These are phyloP conservation scores for Mandrillus leucophaeus DNA, from an alignment of 2,113 vertebrate genomes.

Conservation along the genomic window DNA sequence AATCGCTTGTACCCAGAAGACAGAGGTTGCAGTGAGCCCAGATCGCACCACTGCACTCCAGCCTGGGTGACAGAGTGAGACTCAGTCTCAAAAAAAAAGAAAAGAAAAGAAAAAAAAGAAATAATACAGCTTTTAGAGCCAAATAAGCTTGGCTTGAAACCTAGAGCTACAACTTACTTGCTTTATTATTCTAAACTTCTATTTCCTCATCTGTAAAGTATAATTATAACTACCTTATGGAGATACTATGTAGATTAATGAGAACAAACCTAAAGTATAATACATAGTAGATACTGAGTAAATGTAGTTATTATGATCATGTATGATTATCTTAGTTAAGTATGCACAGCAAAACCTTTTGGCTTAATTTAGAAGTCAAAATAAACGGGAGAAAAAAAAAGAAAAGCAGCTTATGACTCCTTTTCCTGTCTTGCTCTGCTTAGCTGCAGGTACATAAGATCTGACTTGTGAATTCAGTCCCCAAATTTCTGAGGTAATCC, in stretches of 20 bases:
- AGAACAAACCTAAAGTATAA: not conserved
- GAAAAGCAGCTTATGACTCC: not conserved
- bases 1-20: too few relatives aligned
- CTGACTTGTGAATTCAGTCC: not conserved
- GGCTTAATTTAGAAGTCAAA: conserved; percentile 13
- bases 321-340: conserved; percentile 26
- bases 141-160: conserved; percentile 12
- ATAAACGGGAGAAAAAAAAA: not conserved
- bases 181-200: conserved; percentile 42
- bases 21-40: too few relatives aligned
- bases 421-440: not conserved
- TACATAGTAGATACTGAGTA: not conserved
- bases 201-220: conserved; percentile 14
- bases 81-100: too few relatives aligned
- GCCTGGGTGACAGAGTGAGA: too few relatives aligned
- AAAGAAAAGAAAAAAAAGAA: not conserved
- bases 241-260: conserved; percentile 15
- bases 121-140: not conserved
- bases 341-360: not conserved
- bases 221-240: conserved; percentile 7
- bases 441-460: not conserved
- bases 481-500: not conserved
- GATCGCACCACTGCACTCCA: too few relatives aligned
- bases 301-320: not conserved
- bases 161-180: not conserved